Percentiles rank a stretch among this genome's conserved stretches.
phyloP scores from a whole-genome alignment of 2,797 vertebrate genomes.

The Apodemus agrarius region DNA sequence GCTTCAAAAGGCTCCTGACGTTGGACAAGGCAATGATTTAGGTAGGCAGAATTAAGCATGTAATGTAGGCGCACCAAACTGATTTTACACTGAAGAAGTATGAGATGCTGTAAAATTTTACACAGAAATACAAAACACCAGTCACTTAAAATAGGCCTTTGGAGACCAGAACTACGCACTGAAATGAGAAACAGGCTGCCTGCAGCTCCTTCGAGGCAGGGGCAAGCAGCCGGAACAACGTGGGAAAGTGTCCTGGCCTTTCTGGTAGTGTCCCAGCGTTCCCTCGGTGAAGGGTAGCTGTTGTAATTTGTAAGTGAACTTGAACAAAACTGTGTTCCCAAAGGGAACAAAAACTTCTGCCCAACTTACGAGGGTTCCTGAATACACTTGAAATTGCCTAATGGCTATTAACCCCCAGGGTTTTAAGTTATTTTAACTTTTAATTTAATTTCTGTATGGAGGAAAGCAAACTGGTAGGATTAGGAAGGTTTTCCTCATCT shows the following conservation, averaged over 20 bases:
- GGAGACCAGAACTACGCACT: neutral
- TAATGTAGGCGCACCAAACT: neutral
- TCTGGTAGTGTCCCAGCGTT: neutral
- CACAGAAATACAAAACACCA: neutral
- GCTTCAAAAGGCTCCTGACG: constrained; percentile 9
- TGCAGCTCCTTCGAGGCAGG: fast-evolving
- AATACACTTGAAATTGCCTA: constrained; percentile 31
- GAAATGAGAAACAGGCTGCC: neutral
- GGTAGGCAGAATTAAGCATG: neutral
- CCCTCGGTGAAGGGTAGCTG: neutral
- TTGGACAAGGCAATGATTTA: neutral
- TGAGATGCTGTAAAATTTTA: neutral
- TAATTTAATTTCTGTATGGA: neutral
- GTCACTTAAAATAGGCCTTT: neutral
- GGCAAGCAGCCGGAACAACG: neutral
- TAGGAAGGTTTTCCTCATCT: neutral
- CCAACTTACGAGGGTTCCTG: neutral
- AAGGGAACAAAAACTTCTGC: constrained; percentile 45
- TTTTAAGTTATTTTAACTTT: constrained; percentile 29
- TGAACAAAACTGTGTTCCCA: constrained; percentile 7
- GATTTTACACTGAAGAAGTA: neutral
- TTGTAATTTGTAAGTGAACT: neutral
- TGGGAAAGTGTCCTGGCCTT: neutral
- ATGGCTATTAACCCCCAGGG: neutral
- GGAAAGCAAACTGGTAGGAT: neutral